Conservation (phyloP, 2,797 vertebrate genomes). For the Schizothorax lantsangensis region DNA sequence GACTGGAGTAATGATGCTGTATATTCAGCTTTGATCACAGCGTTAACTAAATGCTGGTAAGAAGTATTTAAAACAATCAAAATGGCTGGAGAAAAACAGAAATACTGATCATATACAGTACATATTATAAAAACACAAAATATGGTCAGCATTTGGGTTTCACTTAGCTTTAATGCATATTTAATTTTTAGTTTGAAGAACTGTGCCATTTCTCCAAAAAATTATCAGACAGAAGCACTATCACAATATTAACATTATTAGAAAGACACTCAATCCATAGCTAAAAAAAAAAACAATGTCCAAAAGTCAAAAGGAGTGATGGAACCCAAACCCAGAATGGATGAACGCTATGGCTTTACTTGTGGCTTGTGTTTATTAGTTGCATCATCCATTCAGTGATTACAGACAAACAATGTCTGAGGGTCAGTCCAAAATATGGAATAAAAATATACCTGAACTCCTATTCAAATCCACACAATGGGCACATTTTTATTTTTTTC, state of each 20-base stretch:
- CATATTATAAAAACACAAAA: neutral
- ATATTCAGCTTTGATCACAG: too few species aligned
- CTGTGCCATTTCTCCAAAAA: neutral
- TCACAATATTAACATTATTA: conserved; percentile 16
- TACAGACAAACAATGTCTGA: neutral
- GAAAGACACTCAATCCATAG: neutral
- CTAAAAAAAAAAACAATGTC: neutral
- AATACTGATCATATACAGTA: neutral
- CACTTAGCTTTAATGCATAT: neutral
- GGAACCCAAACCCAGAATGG: neutral
- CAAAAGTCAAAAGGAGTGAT: neutral
- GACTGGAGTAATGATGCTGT: too few species aligned
- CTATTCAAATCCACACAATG: neutral
- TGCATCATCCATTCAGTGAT: neutral
- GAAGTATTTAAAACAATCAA: neutral
- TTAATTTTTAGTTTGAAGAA: neutral
- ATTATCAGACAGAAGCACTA: neutral
- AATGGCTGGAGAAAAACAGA: neutral
- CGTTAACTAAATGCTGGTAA: too few species aligned
- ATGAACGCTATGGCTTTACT: conserved; percentile 21
- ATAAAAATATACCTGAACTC: neutral
- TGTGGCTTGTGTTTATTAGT: neutral
- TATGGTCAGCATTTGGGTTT: neutral
- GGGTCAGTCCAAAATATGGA: neutral
- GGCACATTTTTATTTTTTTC: neutral